phyloP scores from a whole-genome alignment of 2,797 vertebrate species.

The Chaetodon trifasciatus region DNA sequence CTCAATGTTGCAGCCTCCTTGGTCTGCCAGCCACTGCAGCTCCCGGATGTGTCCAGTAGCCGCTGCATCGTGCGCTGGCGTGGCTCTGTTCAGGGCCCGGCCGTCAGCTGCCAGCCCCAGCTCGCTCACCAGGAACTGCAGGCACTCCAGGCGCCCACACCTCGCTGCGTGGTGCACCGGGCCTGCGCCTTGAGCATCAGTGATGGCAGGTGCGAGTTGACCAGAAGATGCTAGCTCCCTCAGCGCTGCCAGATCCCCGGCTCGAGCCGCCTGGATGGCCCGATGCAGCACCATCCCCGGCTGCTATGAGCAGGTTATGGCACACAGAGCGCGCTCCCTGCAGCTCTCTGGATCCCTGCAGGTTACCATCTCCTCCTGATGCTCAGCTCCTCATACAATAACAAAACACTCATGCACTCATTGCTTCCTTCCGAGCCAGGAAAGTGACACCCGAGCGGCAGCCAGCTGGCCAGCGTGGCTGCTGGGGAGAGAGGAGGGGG shows the following conservation, averaged over 20 bases:
- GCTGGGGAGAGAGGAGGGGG: constrained; percentile 58
- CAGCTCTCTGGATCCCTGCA: constrained; percentile 46
- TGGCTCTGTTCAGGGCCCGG: constrained; percentile 87
- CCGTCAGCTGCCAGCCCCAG: constrained; percentile 80
- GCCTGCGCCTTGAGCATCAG: constrained; percentile 86
- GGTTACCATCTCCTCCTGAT: constrained; percentile 36
- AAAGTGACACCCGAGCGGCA: constrained; percentile 82
- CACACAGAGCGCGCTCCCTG: constrained; percentile 28
- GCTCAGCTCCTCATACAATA: constrained; percentile 49
- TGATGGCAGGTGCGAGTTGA: constrained; percentile 70
- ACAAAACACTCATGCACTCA: constrained; percentile 55
- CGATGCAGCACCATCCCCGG: constrained; percentile 86
- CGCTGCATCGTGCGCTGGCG: constrained; percentile 87
- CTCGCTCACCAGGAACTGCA: constrained; percentile 85
- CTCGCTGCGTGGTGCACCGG: constrained; percentile 88
- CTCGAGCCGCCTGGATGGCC: constrained; percentile 84
- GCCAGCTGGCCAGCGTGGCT: constrained; percentile 79
- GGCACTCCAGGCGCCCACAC: constrained; percentile 86
- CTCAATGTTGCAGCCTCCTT: constrained; percentile 84
- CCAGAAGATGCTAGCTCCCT: constrained; percentile 79
- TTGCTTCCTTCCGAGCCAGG: constrained; percentile 61
- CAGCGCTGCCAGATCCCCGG: constrained; percentile 81
- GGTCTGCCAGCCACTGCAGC: constrained; percentile 87
- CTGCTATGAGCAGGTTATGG: constrained; percentile 50
- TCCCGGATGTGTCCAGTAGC: constrained; percentile 86